A percentile compares a stretch with the other conserved stretches of the same genome.
Conservation (phyloP, 2,797 vertebrate genomes). For the Chiroxiphia lanceolata region DNA sequence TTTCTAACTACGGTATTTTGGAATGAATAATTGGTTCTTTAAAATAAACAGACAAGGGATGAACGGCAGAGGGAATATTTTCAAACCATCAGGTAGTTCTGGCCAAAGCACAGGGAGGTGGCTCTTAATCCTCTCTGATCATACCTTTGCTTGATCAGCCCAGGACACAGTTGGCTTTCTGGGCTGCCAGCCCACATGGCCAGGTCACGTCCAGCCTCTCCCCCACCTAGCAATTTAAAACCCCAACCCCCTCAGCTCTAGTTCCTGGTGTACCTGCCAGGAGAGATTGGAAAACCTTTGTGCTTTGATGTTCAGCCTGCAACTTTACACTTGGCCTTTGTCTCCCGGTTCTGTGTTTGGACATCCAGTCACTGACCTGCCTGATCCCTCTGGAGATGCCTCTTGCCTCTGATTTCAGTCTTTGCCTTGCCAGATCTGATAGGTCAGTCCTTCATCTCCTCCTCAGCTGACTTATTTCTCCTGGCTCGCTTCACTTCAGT, state of each 20-base stretch:
- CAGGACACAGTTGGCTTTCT: background rate
- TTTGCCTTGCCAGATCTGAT: background rate
- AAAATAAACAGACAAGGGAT: background rate
- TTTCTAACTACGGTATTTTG: background rate
- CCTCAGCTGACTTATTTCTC: background rate
- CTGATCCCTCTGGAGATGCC: background rate
- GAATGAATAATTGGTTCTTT: background rate
- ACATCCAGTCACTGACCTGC: accelerated
- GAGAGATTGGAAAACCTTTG: background rate
- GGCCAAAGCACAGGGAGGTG: background rate
- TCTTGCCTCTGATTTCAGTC: background rate
- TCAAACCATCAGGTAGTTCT: background rate
- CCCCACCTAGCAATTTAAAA: background rate
- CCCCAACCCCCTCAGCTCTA: background rate
- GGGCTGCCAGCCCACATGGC: background rate
- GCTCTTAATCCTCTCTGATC: background rate
- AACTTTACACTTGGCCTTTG: background rate
- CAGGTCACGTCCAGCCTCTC: background rate
- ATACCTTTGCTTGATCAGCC: background rate
- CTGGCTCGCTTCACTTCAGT: background rate
- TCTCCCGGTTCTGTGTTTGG: background rate
- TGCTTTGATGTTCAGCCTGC: background rate
- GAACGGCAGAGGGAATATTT: background rate
- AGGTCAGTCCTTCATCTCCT: background rate
- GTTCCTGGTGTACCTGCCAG: slow-evolving; percentile 5